Evolutionary conservation across 2,888 invertebrate genomes (phyloP).

Genomic region (Drosophila nigricruria): DNA sequence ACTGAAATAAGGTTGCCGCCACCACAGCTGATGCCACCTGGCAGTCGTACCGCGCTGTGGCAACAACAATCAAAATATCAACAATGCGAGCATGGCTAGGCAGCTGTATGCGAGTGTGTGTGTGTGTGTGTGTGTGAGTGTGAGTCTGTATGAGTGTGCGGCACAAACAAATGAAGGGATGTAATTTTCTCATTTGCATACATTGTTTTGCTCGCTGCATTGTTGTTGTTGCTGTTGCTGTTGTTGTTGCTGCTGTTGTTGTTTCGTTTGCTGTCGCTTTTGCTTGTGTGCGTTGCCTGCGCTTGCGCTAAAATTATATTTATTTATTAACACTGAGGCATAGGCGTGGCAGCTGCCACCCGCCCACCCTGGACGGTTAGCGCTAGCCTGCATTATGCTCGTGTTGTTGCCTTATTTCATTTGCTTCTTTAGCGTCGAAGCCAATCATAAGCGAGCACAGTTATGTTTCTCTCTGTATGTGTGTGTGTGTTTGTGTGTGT

Average conservation of each 20-base stretch:
- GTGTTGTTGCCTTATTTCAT: conserved; percentile 72
- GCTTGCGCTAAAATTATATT: conserved; percentile 85
- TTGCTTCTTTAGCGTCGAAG: conserved; percentile 77
- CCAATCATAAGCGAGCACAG: conserved; percentile 83
- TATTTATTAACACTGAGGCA: conserved; percentile 84
- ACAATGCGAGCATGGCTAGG: conserved; percentile 32
- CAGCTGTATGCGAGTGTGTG: conserved; percentile 4
- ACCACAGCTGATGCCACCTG: conserved; percentile 68
- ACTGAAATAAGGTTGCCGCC: conserved; percentile 78
- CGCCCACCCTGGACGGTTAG: conserved; percentile 12
- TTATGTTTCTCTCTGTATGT: conserved; percentile 34
- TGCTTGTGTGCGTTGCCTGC: conserved; percentile 74
- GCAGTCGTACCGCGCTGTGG: conserved; percentile 15
- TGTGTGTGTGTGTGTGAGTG: background rate
- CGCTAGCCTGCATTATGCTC: conserved; percentile 38
- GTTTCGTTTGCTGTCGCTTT: conserved; percentile 42
- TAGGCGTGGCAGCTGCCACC: conserved; percentile 69
- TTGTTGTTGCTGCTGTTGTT: conserved; percentile 38
- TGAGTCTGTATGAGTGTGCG: conserved; percentile 40
- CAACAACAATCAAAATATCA: conserved; percentile 43
- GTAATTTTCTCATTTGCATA: conserved; percentile 83
- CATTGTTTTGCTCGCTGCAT: conserved; percentile 65
- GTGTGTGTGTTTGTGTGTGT: conserved; percentile 19
- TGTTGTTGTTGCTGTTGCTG: conserved; percentile 58
- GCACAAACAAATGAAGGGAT: conserved; percentile 85